Percentiles rank a stretch among this genome's conserved stretches.
phyloP scores from a whole-genome alignment of 2,888 invertebrate genomes.

The Cryptosula pallasiana region DNA sequence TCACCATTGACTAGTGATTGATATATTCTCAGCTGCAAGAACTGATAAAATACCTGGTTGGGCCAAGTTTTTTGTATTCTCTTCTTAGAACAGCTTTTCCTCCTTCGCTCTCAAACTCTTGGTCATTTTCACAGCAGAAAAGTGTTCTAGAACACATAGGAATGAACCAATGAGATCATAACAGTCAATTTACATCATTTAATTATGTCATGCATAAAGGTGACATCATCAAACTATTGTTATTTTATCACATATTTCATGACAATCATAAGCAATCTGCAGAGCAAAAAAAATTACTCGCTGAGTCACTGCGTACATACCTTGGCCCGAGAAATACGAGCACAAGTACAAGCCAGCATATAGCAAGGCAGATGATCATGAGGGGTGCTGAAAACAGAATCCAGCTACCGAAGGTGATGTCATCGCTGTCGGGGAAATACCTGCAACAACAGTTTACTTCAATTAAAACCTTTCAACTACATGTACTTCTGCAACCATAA shows the following conservation, averaged over 20 bases:
- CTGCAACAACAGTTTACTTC: too few species aligned
- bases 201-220: too few species aligned
- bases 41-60: neutral
- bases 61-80: slow-evolving; percentile 7
- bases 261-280: too few species aligned
- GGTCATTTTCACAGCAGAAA: slow-evolving; percentile 16
- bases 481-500: too few species aligned
- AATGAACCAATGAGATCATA: too few species aligned
- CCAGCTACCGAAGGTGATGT: slow-evolving; percentile 56
- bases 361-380: slow-evolving; percentile 71
- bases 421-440: slow-evolving; percentile 16
- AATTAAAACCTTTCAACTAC: too few species aligned
- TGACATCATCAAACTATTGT: too few species aligned
- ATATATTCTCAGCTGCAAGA: too few species aligned
- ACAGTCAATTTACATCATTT: too few species aligned
- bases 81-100: slow-evolving; percentile 8
- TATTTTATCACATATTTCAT: too few species aligned
- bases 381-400: slow-evolving; percentile 78
- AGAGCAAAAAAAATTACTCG: neutral
- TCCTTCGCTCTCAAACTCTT: slow-evolving; percentile 8
- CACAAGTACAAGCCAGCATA: slow-evolving; percentile 62
- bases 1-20: too few species aligned
- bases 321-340: slow-evolving; percentile 17
- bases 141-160: slow-evolving; percentile 14
- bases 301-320: neutral